Evolutionary conservation across 1,140 invertebrate genomes (phyloP).

Genomic region (Dendroctonus ponderosae): DNA sequence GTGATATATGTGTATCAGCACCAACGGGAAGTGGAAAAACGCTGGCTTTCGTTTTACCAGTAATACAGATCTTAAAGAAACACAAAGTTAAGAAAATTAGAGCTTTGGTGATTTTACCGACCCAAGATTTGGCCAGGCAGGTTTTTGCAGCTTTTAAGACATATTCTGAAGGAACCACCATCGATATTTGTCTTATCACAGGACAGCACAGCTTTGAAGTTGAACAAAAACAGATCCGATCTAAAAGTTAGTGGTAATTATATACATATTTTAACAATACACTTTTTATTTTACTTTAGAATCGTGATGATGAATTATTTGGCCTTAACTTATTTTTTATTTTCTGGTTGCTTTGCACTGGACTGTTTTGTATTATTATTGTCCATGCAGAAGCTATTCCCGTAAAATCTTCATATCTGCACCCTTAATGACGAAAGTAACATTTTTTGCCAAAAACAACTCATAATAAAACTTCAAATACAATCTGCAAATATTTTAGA

Average conservation of each 20-base stretch:
- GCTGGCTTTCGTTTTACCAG: conserved; percentile 88
- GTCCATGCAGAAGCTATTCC: too few species aligned
- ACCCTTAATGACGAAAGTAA: too few species aligned
- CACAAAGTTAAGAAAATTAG: conserved; percentile 63
- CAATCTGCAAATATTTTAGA: neutral
- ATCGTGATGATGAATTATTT: neutral
- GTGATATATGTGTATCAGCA: conserved; percentile 94
- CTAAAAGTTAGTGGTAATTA: conserved; percentile 57
- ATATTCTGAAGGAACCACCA: conserved; percentile 67
- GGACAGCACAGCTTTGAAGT: conserved; percentile 69
- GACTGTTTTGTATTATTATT: too few species aligned
- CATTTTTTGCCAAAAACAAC: too few species aligned
- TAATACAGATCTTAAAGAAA: conserved; percentile 71
- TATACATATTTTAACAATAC: neutral
- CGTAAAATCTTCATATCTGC: too few species aligned
- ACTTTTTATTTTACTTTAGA: neutral
- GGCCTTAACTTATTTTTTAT: neutral
- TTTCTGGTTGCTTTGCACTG: neutral
- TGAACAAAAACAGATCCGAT: conserved; percentile 75
- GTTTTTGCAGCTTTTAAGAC: conserved; percentile 80
- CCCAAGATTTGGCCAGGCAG: conserved; percentile 87
- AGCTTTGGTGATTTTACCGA: conserved; percentile 87
- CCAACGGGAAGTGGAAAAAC: conserved; percentile 99
- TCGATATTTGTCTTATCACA: conserved; percentile 73
- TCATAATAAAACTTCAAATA: too few species aligned